Evolutionary conservation across 2,113 vertebrate species (phyloP), one percentile per base, ranked within the genome.

Genomic region (Candoia aspera): DNA sequence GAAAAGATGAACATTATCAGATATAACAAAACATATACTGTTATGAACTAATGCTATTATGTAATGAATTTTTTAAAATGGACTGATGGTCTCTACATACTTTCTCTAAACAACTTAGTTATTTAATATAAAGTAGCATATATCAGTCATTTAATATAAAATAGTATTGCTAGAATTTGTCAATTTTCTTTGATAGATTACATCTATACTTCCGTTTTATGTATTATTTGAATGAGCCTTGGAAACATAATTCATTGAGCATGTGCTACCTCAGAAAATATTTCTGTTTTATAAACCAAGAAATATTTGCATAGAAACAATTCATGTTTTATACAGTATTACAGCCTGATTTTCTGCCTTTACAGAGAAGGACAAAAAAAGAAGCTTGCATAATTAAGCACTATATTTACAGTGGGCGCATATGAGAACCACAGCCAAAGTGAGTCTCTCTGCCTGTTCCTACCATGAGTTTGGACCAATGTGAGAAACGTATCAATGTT

Each of bases 1-100:
- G 98, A 99, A 98, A 98, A 99, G 97, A 99, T 98, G 97, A 98
- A 97, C 95, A 97, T 99, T 98, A 98, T 97, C 98, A 98, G 96
- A 97, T 97, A 97, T 98, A 98, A 97, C 97, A 97, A 95, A 97
- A 95, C 95, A 97, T 73, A 96, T 95, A 95, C 94, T 95, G 95
- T 95, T 92, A 95, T 92, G 97, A 96, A 95, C 96, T 95, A 95
- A 96, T 94, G 95, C 95, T 54, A 85, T 92, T 79, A 94, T 94
- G 95, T 95, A 96, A 97, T 94, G 93, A 94, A 95, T 87, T 90
- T 95, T 87, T 94, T 73, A 91, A 91, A 91, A 0, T 23, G 94
- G 62, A 89, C 84, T 90, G 91, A 79, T 29, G 86, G 86, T 90
- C 90, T 94, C 37, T 57, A 42, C 2, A 92, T 84, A 79, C 60